Percentiles rank a stretch among this genome's conserved stretches.
Evolutionary conservation across 2,113 vertebrate genomes (phyloP).

Genomic region (Pedetes capensis): DNA sequence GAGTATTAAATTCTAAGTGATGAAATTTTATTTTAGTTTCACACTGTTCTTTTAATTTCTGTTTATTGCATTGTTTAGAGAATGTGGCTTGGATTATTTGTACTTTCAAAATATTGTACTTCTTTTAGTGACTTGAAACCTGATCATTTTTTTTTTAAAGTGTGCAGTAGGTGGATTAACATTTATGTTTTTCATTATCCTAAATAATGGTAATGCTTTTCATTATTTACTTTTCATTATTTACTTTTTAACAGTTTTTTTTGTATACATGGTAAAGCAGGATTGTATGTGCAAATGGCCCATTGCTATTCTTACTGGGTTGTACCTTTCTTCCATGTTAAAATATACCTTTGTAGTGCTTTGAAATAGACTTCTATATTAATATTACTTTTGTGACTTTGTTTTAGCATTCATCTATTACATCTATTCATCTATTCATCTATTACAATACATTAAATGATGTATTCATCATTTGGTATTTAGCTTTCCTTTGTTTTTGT

Average conservation of each 20-base stretch:
- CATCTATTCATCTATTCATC: too few species aligned
- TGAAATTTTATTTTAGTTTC: slow-evolving; percentile 27
- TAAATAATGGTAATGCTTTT: not conserved
- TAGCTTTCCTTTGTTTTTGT: not conserved
- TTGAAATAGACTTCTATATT: not conserved
- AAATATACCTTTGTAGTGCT: not conserved
- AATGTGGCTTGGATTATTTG: slow-evolving; percentile 4
- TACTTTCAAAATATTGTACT: not conserved
- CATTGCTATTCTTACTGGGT: not conserved
- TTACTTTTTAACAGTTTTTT: not conserved
- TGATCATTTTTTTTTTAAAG: slow-evolving; percentile 1
- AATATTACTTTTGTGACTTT: too few species aligned
- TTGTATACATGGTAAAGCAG: not conserved
- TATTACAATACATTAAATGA: too few species aligned
- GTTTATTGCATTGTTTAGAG: not conserved
- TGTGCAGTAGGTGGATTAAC: not conserved
- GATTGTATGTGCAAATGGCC: not conserved
- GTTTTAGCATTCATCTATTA: not conserved
- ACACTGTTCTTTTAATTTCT: not conserved
- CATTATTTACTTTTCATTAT: not conserved
- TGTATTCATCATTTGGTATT: not conserved
- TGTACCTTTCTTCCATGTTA: not conserved
- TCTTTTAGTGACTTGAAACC: not conserved
- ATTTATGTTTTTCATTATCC: not conserved
- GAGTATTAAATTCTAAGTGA: not conserved